These are phyloP conservation scores for Amphibalanus amphitrite DNA, from an alignment of 1,140 invertebrate species.

Conservation along the genomic window DNA sequence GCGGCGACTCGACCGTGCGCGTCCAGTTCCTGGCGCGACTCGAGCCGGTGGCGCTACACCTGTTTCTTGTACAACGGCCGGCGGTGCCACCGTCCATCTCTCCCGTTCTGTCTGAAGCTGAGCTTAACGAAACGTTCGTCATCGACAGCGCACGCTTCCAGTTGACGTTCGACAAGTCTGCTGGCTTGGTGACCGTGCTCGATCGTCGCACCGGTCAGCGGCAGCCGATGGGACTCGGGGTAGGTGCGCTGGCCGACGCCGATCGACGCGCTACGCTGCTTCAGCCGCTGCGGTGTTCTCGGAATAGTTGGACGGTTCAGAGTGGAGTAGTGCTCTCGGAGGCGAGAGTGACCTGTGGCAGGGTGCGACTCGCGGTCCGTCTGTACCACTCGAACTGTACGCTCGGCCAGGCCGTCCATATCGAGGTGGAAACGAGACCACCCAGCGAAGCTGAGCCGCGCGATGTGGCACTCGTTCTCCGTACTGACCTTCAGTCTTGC, in stretches of 20 bases:
- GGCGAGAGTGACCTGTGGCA: constrained; percentile 57
- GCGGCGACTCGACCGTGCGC: constrained; percentile 56
- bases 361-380: constrained; percentile 52
- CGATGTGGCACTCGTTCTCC: constrained; percentile 79
- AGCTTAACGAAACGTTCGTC: not conserved
- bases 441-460: constrained; percentile 68
- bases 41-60: constrained; percentile 49
- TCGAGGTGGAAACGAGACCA: constrained; percentile 47
- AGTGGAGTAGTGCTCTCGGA: constrained; percentile 63
- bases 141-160: not conserved
- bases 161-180: not conserved
- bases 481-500: constrained; percentile 49
- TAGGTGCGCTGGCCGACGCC: not conserved
- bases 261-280: constrained; percentile 7
- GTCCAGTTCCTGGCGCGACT: constrained; percentile 59
- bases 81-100: constrained; percentile 19
- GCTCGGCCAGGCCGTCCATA: constrained; percentile 48
- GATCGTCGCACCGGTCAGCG: not conserved
- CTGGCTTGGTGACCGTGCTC: not conserved
- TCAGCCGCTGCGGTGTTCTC: constrained; percentile 7
- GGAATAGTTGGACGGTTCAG: constrained; percentile 35
- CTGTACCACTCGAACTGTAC: constrained; percentile 41
- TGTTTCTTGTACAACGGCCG: constrained; percentile 42
- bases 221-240: not conserved
- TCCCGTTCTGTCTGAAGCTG: not conserved